Conservation (phyloP, 37 sponge, comb jelly and placozoan genomes). For the Beroe ovata region DNA sequence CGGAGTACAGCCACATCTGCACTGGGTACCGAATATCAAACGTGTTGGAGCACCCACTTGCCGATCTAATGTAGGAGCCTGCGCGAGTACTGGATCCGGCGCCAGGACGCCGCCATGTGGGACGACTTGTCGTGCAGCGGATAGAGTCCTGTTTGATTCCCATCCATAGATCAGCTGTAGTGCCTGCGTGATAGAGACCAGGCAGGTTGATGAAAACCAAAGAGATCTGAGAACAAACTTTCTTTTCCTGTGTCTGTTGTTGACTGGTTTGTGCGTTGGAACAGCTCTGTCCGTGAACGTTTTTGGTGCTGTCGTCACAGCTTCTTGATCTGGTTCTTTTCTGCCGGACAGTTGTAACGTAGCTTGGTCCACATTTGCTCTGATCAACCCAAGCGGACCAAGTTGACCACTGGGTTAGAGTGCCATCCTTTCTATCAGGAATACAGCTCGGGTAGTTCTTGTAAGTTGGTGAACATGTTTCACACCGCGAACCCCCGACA, state of each 20-base stretch:
- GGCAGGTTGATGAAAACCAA: background rate
- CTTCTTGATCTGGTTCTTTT: background rate
- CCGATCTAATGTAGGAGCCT: background rate
- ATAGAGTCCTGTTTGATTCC: background rate
- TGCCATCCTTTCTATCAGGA: background rate
- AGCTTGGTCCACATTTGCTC: background rate
- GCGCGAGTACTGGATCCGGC: background rate
- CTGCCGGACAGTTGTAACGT: background rate
- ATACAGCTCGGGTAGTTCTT: background rate
- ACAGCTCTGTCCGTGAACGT: background rate
- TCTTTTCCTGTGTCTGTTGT: background rate
- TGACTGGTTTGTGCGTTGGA: background rate
- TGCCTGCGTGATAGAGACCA: background rate
- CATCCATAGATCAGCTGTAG: conserved; percentile 1
- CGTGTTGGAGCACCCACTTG: conserved; percentile 2
- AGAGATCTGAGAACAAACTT: background rate
- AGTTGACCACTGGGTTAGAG: background rate
- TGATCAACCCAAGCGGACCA: background rate
- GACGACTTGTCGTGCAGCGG: background rate
- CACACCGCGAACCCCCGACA: background rate
- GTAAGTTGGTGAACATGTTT: background rate
- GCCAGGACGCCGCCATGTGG: background rate
- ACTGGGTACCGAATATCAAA: background rate
- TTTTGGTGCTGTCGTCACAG: conserved; percentile 21
- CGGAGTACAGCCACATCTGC: background rate